Percentiles rank a stretch among this genome's conserved stretches.
Conservation (phyloP, 2,888 invertebrate genomes). For the Caenorhabditis sp. region DNA sequence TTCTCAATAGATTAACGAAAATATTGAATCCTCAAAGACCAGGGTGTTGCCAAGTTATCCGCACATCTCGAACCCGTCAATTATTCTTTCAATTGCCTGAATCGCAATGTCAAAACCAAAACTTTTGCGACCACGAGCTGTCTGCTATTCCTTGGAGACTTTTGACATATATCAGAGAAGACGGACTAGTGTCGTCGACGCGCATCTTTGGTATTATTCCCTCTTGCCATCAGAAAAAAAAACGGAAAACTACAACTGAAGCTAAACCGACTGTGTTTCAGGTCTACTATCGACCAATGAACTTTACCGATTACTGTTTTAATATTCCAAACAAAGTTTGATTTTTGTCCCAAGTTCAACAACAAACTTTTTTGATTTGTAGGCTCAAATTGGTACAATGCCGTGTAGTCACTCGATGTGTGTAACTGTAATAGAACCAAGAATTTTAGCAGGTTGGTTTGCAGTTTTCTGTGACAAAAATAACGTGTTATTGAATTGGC, state of each 20-base stretch:
- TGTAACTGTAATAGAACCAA: slow-evolving; percentile 77
- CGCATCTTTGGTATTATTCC: slow-evolving; percentile 13
- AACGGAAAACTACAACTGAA: neutral
- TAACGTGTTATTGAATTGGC: neutral
- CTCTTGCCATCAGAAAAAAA: neutral
- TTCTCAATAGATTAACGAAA: too few species aligned
- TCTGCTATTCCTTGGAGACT: slow-evolving; percentile 41
- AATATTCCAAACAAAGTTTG: slow-evolving; percentile 67
- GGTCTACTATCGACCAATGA: slow-evolving; percentile 77
- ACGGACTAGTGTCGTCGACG: slow-evolving; percentile 25
- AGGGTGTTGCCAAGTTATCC: too few species aligned
- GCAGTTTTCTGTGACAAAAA: neutral
- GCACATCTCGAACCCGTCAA: too few species aligned
- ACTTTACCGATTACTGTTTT: slow-evolving; percentile 77
- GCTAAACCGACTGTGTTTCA: too few species aligned
- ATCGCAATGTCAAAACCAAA: slow-evolving; percentile 39
- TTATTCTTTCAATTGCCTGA: neutral
- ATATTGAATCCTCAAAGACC: too few species aligned
- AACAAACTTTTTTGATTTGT: neutral
- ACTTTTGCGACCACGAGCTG: slow-evolving; percentile 21
- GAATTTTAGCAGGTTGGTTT: slow-evolving; percentile 71
- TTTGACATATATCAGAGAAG: slow-evolving; percentile 32
- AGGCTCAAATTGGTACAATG: slow-evolving; percentile 70
- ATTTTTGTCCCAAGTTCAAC: neutral
- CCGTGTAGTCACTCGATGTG: slow-evolving; percentile 76